Evolutionary conservation across 2,113 vertebrate genomes (phyloP).

Genomic region (Mormoops blainvillei): DNA sequence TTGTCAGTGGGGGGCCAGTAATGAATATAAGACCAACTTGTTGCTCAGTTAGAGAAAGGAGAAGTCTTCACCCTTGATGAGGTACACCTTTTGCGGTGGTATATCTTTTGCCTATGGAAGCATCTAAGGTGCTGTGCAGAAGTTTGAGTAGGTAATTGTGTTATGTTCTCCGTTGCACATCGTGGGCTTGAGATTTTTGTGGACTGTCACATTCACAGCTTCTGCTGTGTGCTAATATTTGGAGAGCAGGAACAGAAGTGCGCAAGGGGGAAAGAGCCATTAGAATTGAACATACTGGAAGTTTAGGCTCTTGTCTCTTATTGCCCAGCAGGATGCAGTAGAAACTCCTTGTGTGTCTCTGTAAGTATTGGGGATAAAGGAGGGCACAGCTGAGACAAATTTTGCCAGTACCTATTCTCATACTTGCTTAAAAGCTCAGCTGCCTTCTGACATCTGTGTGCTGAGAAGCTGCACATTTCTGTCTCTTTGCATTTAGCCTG

Average conservation of each 20-base stretch:
- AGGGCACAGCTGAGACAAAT: neutral
- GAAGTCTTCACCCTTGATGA: neutral
- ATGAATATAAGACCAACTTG: neutral
- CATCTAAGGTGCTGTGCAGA: neutral
- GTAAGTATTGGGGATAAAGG: neutral
- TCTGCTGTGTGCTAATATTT: neutral
- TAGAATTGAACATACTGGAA: neutral
- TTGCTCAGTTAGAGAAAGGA: neutral
- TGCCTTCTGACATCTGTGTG: neutral
- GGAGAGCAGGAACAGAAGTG: neutral
- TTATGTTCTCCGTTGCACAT: neutral
- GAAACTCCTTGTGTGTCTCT: neutral
- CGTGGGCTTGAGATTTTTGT: neutral
- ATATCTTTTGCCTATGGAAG: neutral
- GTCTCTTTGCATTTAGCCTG: slow-evolving; percentile 31
- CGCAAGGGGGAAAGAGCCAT: neutral
- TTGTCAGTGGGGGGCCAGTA: neutral
- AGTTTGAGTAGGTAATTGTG: neutral
- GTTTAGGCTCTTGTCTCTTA: neutral
- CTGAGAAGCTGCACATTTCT: slow-evolving; percentile 21
- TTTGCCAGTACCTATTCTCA: neutral
- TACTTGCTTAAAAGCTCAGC: neutral
- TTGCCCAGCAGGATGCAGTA: neutral
- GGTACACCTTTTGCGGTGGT: neutral
- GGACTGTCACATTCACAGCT: neutral